phyloP scores from a whole-genome alignment of 1,140 invertebrate genomes.

The Eriosoma lanigerum region DNA sequence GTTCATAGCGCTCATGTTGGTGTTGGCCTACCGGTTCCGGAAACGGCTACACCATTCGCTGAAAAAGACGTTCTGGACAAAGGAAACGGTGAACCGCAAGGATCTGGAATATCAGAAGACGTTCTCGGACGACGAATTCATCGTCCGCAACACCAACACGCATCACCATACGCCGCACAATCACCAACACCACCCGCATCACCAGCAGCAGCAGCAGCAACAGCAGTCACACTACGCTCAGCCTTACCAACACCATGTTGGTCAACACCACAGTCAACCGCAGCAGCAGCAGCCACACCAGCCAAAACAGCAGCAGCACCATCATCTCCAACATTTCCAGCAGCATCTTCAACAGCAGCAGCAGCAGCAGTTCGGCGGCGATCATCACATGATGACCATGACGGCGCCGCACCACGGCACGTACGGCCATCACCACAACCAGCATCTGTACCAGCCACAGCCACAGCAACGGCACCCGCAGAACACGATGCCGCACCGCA shows the following conservation, averaged over 20 bases:
- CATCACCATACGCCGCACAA: conserved; percentile 54
- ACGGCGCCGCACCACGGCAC: neutral
- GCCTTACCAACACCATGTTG: neutral
- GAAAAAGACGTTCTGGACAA: conserved; percentile 82
- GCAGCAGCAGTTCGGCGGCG: neutral
- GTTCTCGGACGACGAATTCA: conserved; percentile 81
- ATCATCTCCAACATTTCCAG: neutral
- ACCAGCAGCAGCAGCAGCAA: neutral
- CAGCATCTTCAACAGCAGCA: conserved; percentile 51
- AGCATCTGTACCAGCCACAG: neutral
- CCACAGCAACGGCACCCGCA: conserved; percentile 57
- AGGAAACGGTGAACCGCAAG: conserved; percentile 69
- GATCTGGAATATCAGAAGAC: conserved; percentile 87
- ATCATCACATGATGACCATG: conserved; percentile 27
- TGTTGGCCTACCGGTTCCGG: conserved; percentile 76
- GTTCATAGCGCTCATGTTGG: conserved; percentile 66
- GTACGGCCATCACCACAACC: neutral
- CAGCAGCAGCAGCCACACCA: conserved; percentile 44
- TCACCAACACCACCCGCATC: neutral
- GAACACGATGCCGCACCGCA: conserved; percentile 64
- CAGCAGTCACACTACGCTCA: neutral
- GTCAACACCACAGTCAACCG: neutral
- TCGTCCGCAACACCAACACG: conserved; percentile 64
- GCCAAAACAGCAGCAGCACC: conserved; percentile 34
- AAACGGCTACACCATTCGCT: conserved; percentile 73